Base-by-base conservation (phyloP, 2,888 invertebrate genomes). In the Catocala nupta region DNA sequence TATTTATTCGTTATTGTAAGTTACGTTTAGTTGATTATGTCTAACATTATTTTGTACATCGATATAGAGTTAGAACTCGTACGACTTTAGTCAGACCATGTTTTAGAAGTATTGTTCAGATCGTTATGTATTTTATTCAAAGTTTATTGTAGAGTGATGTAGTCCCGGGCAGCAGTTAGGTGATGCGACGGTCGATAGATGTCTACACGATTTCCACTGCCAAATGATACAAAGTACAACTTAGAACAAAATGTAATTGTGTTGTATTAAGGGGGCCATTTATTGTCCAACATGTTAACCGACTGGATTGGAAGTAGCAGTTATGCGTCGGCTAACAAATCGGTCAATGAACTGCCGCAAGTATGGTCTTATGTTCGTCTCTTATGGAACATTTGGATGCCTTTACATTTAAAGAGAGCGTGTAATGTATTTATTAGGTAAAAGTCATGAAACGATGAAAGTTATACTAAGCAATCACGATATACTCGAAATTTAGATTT, bases 191-290 rank as follows among this genome's bases (percentile, higher is more conserved):
- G 47, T 60, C 70, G 74, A 75, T 79, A 71, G 68, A 75, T 75
- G 78, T 79, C 73, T 76, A 77, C 78, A 82, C 73, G 80, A 73
- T 83, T 83, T 77, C 82, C 90, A 92, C 92, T 93, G 92, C 93
- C 93, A 92, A 86, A 89, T 80, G 80, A 86, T 86, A 84, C 79
- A 84, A 87, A 90, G 89, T 91, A 92, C 89, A 91, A 90, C 74
- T 81, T 85, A 85, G 80, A 84, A 81, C 83, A 82, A 84, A 81
- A 73, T 83, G 52, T 70, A 68, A 59, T 77, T 85, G 76, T 82
- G 77, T 82, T 83, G 71, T 77, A 78, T 61, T 42, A 33, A 12
- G 42, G 47, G 50, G 50, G 51, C 45, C 51, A 63, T 53, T 57
- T 53, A 57, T 12, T 53, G 47, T 16, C 51, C 25, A 45, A 36